Percentiles rank a stretch among this genome's conserved stretches.
Conservation (phyloP, 2,888 invertebrate genomes). For the Orthosia gothica region DNA sequence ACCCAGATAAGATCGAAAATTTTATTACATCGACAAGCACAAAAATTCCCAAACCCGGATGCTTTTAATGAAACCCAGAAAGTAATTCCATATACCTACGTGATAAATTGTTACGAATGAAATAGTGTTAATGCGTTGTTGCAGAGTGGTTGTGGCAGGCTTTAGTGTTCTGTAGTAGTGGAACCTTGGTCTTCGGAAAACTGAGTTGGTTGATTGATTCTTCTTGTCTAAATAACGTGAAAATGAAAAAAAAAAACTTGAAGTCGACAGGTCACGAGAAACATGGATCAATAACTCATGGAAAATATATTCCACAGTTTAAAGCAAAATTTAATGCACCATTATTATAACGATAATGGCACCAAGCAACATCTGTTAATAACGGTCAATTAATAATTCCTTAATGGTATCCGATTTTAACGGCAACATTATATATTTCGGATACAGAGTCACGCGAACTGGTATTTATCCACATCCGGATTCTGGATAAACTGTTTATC, state of each 20-base stretch:
- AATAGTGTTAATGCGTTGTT: no score
- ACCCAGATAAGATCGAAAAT: no score
- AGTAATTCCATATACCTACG: no score
- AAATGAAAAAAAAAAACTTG: no score
- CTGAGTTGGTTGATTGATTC: no score
- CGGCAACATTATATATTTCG: constrained; percentile 53
- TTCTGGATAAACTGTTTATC: constrained; percentile 42
- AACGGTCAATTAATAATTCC: constrained; percentile 63
- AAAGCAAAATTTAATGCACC: constrained; percentile 53
- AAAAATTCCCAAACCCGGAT: not conserved
- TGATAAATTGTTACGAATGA: no score
- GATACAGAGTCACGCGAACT: constrained; percentile 30
- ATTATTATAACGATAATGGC: constrained; percentile 48
- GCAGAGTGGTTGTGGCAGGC: no score
- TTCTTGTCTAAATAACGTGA: no score
- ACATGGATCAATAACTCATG: constrained; percentile 1
- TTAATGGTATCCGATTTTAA: constrained; percentile 54
- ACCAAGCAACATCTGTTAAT: constrained; percentile 59
- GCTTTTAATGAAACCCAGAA: no score
- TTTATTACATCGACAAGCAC: no score
- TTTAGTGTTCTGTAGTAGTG: no score
- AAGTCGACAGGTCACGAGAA: not conserved
- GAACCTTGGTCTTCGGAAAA: no score
- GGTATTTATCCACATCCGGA: constrained; percentile 38
- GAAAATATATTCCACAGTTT: constrained; percentile 25